These are phyloP conservation scores for Sylvietta virens DNA, from an alignment of 2,113 vertebrate species.

Conservation along the genomic window DNA sequence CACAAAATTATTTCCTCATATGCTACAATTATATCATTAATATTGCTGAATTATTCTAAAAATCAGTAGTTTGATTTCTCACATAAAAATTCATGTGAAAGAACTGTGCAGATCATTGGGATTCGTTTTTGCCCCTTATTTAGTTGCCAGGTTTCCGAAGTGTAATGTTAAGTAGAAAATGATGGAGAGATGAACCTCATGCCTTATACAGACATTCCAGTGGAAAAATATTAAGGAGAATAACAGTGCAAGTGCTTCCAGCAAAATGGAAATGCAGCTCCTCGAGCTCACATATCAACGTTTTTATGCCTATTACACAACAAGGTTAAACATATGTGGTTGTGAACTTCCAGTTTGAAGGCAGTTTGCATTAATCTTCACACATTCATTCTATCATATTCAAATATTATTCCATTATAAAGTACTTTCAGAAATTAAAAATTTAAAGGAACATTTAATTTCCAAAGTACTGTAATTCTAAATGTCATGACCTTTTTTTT, in stretches of 20 bases:
- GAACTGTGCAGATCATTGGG: neutral
- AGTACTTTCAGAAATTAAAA: conserved; percentile 59
- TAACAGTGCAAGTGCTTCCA: conserved; percentile 16
- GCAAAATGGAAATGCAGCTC: conserved; percentile 48
- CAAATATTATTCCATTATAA: conserved; percentile 42
- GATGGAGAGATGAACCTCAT: neutral
- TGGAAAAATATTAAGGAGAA: conserved; percentile 41
- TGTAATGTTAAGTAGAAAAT: neutral
- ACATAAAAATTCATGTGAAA: neutral
- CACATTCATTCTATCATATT: neutral
- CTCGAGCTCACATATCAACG: neutral
- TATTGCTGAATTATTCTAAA: neutral
- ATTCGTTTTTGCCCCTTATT: conserved; percentile 32
- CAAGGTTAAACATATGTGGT: conserved; percentile 23
- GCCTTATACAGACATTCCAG: neutral
- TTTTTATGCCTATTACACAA: conserved; percentile 32
- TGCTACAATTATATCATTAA: neutral
- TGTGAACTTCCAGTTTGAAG: conserved; percentile 14
- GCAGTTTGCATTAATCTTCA: conserved; percentile 47
- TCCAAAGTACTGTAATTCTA: conserved; percentile 41
- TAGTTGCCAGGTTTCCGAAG: conserved; percentile 8
- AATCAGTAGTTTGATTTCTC: neutral
- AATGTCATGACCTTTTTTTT: conserved; percentile 56
- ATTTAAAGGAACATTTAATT: conserved; percentile 59
- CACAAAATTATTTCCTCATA: neutral